These are phyloP conservation scores for Ispidina lecontei DNA, from an alignment of 2,797 vertebrate species.

Conservation along the genomic window DNA sequence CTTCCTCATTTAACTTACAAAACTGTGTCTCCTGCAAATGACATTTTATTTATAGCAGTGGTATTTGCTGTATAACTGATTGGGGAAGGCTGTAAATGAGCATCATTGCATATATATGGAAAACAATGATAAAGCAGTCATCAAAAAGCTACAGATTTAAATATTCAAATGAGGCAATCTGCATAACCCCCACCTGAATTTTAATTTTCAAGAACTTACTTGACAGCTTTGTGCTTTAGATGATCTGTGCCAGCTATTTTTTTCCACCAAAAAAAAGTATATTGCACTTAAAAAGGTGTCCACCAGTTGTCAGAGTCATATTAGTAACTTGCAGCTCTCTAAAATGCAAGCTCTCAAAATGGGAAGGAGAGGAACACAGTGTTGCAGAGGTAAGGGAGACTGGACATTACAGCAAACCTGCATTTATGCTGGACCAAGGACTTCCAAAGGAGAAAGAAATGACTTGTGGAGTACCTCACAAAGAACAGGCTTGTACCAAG, in stretches of 20 bases:
- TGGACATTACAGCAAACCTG: not conserved
- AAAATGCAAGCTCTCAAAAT: not conserved
- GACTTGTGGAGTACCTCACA: too few species aligned
- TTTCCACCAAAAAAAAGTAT: not conserved
- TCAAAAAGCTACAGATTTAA: constrained; percentile 72
- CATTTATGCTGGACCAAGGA: accelerated
- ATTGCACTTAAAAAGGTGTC: not conserved
- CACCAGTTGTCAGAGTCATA: not conserved
- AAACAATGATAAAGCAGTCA: constrained; percentile 72
- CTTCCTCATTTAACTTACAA: constrained; percentile 68
- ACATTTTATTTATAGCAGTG: constrained; percentile 72
- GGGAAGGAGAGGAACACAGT: not conserved
- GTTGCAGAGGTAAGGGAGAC: not conserved
- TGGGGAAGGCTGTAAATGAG: constrained; percentile 67
- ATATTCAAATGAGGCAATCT: constrained; percentile 69
- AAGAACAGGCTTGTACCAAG: not conserved
- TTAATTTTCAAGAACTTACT: constrained; percentile 62
- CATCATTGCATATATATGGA: constrained; percentile 58
- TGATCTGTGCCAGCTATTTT: not conserved
- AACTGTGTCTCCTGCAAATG: constrained; percentile 55
- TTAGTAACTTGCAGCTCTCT: not conserved
- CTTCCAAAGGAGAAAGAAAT: not conserved
- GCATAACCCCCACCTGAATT: constrained; percentile 60
- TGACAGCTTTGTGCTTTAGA: not conserved
- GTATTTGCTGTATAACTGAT: constrained; percentile 69